Conservation (phyloP, 1,140 invertebrate species). For the Brachionus plicatilis region DNA sequence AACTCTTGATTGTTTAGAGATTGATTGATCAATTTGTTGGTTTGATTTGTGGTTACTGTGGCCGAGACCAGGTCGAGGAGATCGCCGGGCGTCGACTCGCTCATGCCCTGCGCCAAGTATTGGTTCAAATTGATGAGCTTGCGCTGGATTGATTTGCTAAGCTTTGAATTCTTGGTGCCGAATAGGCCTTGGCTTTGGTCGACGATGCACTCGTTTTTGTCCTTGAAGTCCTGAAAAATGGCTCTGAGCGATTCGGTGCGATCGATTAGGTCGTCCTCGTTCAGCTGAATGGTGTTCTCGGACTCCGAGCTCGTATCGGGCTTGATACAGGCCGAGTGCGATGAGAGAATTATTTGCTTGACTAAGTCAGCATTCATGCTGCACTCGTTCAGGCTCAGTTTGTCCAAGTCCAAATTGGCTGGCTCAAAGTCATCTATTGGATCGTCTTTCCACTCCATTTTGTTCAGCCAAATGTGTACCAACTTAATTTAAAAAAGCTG, state of each 20-base stretch:
- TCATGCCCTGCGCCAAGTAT: not conserved
- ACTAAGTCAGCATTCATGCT: slow-evolving; percentile 1
- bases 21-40: not conserved
- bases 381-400: not conserved
- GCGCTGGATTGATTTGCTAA: slow-evolving; percentile 35
- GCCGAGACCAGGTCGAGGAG: not conserved
- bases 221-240: not conserved
- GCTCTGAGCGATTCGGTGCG: not conserved
- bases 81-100: not conserved
- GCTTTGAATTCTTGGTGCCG: not conserved
- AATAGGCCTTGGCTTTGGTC: slow-evolving; percentile 1
- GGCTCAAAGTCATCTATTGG: not conserved
- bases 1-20: slow-evolving; percentile 20
- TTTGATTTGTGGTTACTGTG: not conserved
- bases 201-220: slow-evolving; percentile 24
- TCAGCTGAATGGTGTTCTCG: not conserved
- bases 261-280: slow-evolving; percentile 36
- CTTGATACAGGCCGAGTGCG: not conserved
- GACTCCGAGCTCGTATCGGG: not conserved
- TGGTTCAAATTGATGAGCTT: slow-evolving; percentile 28
- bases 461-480: not conserved
- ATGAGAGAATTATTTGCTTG: not conserved
- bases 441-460: not conserved
- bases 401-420: not conserved
- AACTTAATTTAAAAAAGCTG: not conserved